These are phyloP conservation scores for Taurulus bubalis DNA, from an alignment of 2,113 vertebrate species.

Conservation along the genomic window DNA sequence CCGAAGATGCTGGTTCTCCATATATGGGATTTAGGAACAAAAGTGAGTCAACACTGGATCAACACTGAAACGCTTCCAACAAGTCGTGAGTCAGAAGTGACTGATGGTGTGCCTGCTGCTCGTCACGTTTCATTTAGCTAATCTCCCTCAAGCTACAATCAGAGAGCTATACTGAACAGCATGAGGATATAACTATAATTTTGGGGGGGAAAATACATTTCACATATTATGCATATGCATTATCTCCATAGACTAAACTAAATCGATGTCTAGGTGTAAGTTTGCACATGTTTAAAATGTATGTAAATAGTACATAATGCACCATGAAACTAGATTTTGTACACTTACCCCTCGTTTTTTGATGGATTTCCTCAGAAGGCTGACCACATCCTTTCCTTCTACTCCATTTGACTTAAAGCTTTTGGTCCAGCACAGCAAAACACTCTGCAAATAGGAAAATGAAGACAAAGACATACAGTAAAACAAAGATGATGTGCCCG, in stretches of 20 bases:
- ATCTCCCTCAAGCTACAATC: background rate
- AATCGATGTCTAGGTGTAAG: background rate
- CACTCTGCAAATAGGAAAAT: constrained; percentile 82
- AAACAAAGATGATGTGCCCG: background rate
- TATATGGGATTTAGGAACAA: background rate
- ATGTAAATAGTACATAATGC: background rate
- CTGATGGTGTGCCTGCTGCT: background rate
- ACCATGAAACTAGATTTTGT: background rate
- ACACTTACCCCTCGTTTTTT: constrained; percentile 89
- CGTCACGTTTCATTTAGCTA: background rate
- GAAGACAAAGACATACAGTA: background rate
- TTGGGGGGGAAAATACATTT: background rate
- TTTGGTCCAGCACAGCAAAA: constrained; percentile 94
- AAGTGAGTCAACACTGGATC: background rate
- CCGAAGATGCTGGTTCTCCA: background rate
- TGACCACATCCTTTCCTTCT: constrained; percentile 93
- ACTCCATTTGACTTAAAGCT: constrained; percentile 93
- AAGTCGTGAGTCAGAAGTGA: background rate
- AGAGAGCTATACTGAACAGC: background rate
- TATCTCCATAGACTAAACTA: background rate
- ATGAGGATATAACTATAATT: background rate
- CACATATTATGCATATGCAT: background rate
- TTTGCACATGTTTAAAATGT: background rate
- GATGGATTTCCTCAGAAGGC: constrained; percentile 90
- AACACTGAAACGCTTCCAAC: background rate